These are phyloP conservation scores for Gorsachius goisagi DNA, from an alignment of 2,113 vertebrate genomes.

Conservation along the genomic window DNA sequence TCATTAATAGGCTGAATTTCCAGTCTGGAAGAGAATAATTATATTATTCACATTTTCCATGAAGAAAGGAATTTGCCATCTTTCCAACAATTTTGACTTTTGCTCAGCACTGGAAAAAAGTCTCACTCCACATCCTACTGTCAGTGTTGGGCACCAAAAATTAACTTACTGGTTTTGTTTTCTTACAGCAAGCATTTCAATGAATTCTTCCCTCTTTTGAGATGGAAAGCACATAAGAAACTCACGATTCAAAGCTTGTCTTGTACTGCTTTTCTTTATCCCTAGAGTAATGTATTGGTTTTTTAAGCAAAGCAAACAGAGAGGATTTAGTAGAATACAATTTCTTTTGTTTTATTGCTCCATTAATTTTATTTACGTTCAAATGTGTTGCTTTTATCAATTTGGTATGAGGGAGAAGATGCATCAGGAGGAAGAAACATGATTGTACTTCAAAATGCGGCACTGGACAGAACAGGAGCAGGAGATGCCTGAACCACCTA, in stretches of 20 bases:
- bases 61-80: background rate
- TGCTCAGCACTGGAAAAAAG: background rate
- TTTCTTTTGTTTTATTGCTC: slow-evolving; percentile 50
- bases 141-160: background rate
- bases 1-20: background rate
- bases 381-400: slow-evolving; percentile 49
- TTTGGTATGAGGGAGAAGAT: background rate
- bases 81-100: background rate
- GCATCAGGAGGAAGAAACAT: slow-evolving; percentile 1
- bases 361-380: slow-evolving; percentile 61
- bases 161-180: background rate
- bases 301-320: slow-evolving; percentile 55
- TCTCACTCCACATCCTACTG: background rate
- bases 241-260: background rate
- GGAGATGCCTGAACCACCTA: background rate
- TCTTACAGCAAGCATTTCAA: background rate
- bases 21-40: background rate
- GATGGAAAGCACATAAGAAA: background rate
- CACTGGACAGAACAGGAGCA: background rate
- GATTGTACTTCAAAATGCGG: background rate
- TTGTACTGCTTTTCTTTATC: background rate
- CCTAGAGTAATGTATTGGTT: background rate
- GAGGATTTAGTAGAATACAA: slow-evolving; percentile 38
- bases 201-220: background rate
- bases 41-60: background rate